Base-by-base conservation (phyloP, 2,888 invertebrate species). In the Agonopterix alstromeriana region DNA sequence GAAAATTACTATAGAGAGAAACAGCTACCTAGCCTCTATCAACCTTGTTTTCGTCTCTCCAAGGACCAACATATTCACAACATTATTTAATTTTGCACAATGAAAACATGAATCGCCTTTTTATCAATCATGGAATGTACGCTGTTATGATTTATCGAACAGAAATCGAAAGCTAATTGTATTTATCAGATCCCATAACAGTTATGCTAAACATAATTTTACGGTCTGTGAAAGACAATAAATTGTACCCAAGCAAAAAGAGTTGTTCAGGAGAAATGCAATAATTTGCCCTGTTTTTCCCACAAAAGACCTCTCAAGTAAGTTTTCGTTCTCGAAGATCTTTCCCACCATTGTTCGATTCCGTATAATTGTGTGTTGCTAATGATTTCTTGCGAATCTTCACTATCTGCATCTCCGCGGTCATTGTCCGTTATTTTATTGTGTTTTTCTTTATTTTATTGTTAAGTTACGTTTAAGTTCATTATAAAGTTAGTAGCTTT, bases 271-370 rank as follows among this genome's bases (percentile, higher is more conserved):
- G 72, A 69, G 73, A 79, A 78, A 81, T 77, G 79, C 76, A 74
- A 71, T 70, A 63, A 75, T 77, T 79, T 74, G 43, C 73, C 64
- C 66, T 63, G 65, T 66, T 60, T 68, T 75, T 81, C 81, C 73
- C 77, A 71, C 79, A 75, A 70, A 52, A 58, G 60, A 58, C 63
- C 27, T 27, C 27, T 27, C 27, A 27, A 7, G 27, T 27, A 27
- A 27, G 27, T 27, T 73, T 78, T 78, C 70, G 70, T 77, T 79
- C 73, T 73, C 63, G 60, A 63, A 59, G 64, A 58, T 61, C 59
- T 71, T 81, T 84, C 84, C 66, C 84, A 84, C 78, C 64, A 84
- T 85, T 85, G 83, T 84, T 59, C 58, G 50, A 56, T 54, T 57
- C 63, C 57, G 55, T 63, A 70, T 80, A 76, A 82, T 80, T 74